A percentile compares a stretch with the other conserved stretches of the same genome.
Conservation (phyloP, 2,888 invertebrate species). For the Pegoplata infirma region DNA sequence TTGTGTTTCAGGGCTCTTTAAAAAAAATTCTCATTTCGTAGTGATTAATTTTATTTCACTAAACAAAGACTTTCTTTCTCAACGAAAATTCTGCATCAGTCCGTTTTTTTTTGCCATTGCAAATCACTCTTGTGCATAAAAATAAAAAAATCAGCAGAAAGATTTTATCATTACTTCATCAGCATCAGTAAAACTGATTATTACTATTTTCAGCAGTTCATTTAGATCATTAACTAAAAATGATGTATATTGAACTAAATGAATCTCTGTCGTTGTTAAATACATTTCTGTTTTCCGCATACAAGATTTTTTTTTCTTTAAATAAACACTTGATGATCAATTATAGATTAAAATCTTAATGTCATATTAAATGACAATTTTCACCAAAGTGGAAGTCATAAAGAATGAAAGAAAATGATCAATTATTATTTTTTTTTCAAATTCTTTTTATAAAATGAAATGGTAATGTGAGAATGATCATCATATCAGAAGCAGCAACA, state of each 20-base stretch:
- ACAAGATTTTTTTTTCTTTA: no score
- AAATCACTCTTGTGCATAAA: conserved; percentile 15
- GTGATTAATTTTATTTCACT: no score
- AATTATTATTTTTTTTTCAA: conserved; percentile 29
- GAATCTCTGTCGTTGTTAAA: no score
- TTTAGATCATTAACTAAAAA: conserved; percentile 40
- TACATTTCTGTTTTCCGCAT: no score
- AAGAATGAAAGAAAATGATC: conserved; percentile 45
- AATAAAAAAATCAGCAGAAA: no score
- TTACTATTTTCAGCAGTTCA: conserved; percentile 41
- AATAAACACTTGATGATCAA: conserved; percentile 44
- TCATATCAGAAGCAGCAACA: not conserved
- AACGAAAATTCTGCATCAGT: no score
- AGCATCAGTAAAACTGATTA: conserved; percentile 20
- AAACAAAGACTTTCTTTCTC: no score
- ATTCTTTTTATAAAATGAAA: conserved; percentile 2
- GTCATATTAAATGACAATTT: conserved; percentile 58
- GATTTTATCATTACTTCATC: conserved; percentile 17
- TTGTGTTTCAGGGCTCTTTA: no score
- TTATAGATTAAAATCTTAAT: conserved; percentile 57
- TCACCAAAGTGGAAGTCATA: conserved; percentile 38
- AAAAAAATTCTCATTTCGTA: no score
- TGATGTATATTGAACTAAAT: not conserved
- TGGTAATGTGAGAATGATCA: conserved; percentile 33
- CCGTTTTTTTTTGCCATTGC: no score